Evolutionary conservation across 2,113 vertebrate species (phyloP).

Genomic region (Agapornis roseicollis): DNA sequence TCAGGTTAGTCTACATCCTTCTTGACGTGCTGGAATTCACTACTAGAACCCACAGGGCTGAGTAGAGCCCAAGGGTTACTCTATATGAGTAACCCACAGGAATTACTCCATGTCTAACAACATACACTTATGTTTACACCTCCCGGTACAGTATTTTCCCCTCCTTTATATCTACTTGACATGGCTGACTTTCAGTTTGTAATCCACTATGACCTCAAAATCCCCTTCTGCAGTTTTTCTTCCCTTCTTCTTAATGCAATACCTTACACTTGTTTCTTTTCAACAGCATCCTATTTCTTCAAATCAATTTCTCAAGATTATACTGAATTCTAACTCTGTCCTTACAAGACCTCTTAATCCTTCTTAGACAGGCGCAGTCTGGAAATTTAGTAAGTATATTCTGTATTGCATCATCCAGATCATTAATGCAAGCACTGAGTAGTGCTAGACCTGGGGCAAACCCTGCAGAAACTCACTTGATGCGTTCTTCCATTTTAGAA

Average conservation of each 20-base stretch:
- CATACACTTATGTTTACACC: not conserved
- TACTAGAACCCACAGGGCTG: not conserved
- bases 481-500: not conserved
- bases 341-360: constrained; percentile 8
- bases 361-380: not conserved
- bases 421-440: not conserved
- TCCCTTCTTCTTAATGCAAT: not conserved
- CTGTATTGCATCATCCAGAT: not conserved
- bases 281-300: not conserved
- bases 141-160: not conserved
- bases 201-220: not conserved
- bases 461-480: not conserved
- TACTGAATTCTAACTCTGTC: not conserved
- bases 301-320: not conserved
- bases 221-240: not conserved
- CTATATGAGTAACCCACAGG: not conserved
- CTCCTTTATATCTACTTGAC: not conserved
- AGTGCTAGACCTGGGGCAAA: not conserved
- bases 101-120: not conserved
- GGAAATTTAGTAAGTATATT: constrained; percentile 28
- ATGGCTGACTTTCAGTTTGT: not conserved
- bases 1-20: not conserved
- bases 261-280: not conserved
- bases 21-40: not conserved
- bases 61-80: not conserved